phyloP scores from a whole-genome alignment of 2,797 vertebrate species.

The Myripristis jacobus region DNA sequence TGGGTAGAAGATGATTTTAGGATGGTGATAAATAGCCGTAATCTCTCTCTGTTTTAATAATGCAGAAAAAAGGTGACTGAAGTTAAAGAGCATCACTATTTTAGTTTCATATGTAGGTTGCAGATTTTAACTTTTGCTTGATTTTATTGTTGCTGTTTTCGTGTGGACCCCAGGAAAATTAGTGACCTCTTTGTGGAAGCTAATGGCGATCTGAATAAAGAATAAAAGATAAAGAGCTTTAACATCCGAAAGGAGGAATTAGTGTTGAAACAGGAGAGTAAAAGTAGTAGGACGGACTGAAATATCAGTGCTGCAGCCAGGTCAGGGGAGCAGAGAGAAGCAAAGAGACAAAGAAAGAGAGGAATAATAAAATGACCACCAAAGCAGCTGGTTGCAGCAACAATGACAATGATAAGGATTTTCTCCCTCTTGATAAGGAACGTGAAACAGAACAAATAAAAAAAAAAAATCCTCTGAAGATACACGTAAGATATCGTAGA shows the following conservation, averaged over 20 bases:
- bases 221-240: constrained; percentile 23
- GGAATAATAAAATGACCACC: not conserved
- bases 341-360: constrained; percentile 15
- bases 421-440: too few relatives aligned
- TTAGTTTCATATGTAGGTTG: too few relatives aligned
- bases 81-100: too few relatives aligned
- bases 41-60: too few relatives aligned
- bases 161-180: too few relatives aligned
- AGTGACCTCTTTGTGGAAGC: too few relatives aligned
- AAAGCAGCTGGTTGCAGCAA: constrained; percentile 16
- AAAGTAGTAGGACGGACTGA: constrained; percentile 40
- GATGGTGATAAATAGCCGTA: too few relatives aligned
- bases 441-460: constrained; percentile 49
- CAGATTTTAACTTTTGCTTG: too few relatives aligned
- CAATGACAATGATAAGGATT: constrained; percentile 24
- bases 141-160: too few relatives aligned
- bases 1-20: too few relatives aligned
- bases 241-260: constrained; percentile 29
- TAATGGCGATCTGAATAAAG: too few relatives aligned
- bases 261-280: constrained; percentile 23
- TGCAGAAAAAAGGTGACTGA: too few relatives aligned
- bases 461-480: constrained; percentile 42
- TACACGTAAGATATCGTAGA: not conserved
- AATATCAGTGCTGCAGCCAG: constrained; percentile 44
- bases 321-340: constrained; percentile 12